These are phyloP conservation scores for Australoheros facetus DNA, from an alignment of 2,797 vertebrate genomes.

Conservation along the genomic window DNA sequence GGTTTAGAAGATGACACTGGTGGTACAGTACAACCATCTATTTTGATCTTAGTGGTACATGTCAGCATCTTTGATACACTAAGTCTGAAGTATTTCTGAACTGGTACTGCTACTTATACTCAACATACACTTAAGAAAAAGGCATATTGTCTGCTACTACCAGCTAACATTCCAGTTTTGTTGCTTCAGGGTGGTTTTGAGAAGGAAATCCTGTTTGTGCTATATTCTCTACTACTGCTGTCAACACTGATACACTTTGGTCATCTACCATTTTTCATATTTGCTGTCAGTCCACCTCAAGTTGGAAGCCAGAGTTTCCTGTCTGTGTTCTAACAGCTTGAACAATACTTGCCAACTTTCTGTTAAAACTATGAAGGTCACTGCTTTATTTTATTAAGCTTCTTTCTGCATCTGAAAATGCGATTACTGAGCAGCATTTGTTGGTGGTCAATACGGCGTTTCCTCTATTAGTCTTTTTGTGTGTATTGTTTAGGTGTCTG, in stretches of 20 bases:
- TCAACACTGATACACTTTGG: slow-evolving; percentile 2
- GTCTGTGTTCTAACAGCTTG: slow-evolving; percentile 14
- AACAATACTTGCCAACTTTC: neutral
- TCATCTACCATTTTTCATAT: slow-evolving; percentile 3
- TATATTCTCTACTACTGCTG: neutral
- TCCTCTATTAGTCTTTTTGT: neutral
- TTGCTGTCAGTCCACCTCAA: slow-evolving; percentile 8
- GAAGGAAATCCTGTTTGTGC: slow-evolving; percentile 16
- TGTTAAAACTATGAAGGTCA: slow-evolving; percentile 15
- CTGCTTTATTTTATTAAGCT: neutral
- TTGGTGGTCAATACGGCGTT: neutral
- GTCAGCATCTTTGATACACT: neutral
- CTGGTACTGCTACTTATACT: neutral
- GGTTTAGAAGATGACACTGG: neutral
- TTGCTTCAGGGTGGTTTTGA: slow-evolving; percentile 1
- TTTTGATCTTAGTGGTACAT: neutral
- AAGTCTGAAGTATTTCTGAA: neutral
- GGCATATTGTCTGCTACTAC: neutral
- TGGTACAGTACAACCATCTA: neutral
- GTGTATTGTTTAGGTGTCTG: neutral
- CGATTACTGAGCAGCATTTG: neutral
- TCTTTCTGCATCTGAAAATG: slow-evolving; percentile 3
- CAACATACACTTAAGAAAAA: neutral
- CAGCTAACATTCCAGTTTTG: neutral
- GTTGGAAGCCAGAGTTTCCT: slow-evolving; percentile 16